Evolutionary conservation across 2,113 vertebrate species (phyloP).

Genomic region (Tupaia chinensis): DNA sequence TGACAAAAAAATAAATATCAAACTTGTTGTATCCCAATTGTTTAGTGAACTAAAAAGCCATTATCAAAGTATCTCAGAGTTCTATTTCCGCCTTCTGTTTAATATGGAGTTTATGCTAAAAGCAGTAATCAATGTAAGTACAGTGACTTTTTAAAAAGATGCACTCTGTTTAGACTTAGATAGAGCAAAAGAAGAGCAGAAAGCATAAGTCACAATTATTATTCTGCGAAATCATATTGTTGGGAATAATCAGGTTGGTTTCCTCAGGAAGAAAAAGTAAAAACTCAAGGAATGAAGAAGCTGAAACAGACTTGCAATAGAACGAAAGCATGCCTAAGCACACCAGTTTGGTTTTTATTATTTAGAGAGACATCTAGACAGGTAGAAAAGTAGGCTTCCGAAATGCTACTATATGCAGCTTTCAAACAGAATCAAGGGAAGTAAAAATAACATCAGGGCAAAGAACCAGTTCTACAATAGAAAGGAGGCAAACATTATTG

Average conservation of each 20-base stretch:
- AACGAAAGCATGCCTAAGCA: background rate
- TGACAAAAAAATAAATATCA: constrained; percentile 18
- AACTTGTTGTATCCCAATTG: background rate
- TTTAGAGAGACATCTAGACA: constrained; percentile 67
- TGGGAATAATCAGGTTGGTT: constrained; percentile 37
- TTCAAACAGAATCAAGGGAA: constrained; percentile 26
- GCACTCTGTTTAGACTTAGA: background rate
- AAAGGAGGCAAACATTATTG: background rate
- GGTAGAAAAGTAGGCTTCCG: constrained; percentile 22
- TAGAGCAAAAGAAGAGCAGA: constrained; percentile 46
- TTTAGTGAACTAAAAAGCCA: constrained; percentile 34
- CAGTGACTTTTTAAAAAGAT: background rate
- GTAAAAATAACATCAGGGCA: constrained; percentile 62
- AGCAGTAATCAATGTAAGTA: constrained; percentile 21
- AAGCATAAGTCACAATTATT: constrained; percentile 43
- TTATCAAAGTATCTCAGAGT: constrained; percentile 20
- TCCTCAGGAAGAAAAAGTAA: constrained; percentile 48
- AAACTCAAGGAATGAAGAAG: constrained; percentile 1
- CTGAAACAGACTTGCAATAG: background rate
- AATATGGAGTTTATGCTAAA: background rate
- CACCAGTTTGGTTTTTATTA: constrained; percentile 56
- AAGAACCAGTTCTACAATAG: constrained; percentile 36
- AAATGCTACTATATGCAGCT: constrained; percentile 46
- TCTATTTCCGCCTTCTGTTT: background rate
- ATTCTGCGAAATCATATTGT: background rate